Conservation (phyloP, 2,888 invertebrate genomes). For the Serripes groenlandicus region DNA sequence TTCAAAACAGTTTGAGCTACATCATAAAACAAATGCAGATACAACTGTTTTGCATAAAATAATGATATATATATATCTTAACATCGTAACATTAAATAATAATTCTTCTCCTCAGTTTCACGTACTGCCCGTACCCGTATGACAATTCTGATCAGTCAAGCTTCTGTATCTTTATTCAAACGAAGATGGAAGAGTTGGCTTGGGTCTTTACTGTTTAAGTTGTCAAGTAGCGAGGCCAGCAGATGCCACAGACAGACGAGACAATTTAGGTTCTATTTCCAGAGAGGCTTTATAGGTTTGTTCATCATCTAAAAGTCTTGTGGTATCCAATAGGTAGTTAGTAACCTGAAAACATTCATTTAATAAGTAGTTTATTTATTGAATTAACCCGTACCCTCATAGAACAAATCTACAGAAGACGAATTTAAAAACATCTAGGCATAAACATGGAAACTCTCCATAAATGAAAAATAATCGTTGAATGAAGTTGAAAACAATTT, state of each 20-base stretch:
- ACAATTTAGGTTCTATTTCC: conserved; percentile 92
- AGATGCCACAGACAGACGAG: conserved; percentile 81
- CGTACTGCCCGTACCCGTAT: conserved; percentile 12
- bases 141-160: background rate
- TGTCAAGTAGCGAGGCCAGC: conserved; percentile 22
- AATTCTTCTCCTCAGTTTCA: background rate
- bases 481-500: no score
- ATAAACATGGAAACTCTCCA: no score
- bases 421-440: no score
- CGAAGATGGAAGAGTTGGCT: background rate
- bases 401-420: no score
- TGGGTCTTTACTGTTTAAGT: background rate
- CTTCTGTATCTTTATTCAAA: background rate
- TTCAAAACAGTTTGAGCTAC: no score
- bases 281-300: conserved; percentile 93
- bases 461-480: no score
- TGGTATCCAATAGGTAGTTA: conserved; percentile 92
- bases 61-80: no score
- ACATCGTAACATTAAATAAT: background rate
- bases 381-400: no score
- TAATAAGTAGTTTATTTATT: background rate
- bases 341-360: conserved; percentile 88
- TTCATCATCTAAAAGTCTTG: conserved; percentile 92
- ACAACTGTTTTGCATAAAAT: no score
- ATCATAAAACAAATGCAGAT: no score